These are phyloP conservation scores for Gephyroberyx darwinii DNA, from an alignment of 2,797 vertebrate species.

Conservation along the genomic window DNA sequence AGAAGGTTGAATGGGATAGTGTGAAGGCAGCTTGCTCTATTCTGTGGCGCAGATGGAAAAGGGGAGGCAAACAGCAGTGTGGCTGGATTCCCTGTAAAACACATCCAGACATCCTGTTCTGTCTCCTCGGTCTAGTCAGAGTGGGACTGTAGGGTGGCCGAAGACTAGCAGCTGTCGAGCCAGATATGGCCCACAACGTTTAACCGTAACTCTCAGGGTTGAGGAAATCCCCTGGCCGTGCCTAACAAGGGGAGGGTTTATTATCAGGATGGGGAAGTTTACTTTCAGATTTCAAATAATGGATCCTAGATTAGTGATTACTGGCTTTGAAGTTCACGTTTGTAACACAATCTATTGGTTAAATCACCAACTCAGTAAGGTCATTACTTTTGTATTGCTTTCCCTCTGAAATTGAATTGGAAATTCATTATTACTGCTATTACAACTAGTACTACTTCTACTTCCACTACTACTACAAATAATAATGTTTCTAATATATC, in stretches of 20 bases:
- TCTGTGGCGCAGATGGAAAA: conserved; percentile 44
- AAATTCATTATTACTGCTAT: too few species aligned
- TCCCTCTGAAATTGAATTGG: too few species aligned
- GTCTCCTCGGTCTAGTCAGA: conserved; percentile 57
- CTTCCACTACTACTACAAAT: too few species aligned
- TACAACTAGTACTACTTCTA: too few species aligned
- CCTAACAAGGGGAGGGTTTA: conserved; percentile 37
- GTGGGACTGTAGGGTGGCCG: conserved; percentile 41
- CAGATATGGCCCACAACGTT: conserved; percentile 49
- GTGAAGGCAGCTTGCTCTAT: conserved; percentile 23
- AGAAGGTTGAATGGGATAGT: conserved; percentile 13
- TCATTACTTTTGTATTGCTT: background rate
- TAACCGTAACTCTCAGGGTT: conserved; percentile 49
- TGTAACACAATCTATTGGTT: background rate
- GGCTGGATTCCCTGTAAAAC: conserved; percentile 61
- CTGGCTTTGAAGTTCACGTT: conserved; percentile 5
- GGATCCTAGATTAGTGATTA: background rate
- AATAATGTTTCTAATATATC: too few species aligned
- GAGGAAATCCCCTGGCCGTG: conserved; percentile 56
- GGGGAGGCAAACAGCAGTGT: conserved; percentile 29
- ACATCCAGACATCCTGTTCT: conserved; percentile 70
- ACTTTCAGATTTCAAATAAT: conserved; percentile 18
- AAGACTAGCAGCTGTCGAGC: conserved; percentile 46
- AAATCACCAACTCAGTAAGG: background rate
- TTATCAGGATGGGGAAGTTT: conserved; percentile 14